phyloP scores from a whole-genome alignment of 2,797 vertebrate genomes.

The Oophaga sylvatica region DNA sequence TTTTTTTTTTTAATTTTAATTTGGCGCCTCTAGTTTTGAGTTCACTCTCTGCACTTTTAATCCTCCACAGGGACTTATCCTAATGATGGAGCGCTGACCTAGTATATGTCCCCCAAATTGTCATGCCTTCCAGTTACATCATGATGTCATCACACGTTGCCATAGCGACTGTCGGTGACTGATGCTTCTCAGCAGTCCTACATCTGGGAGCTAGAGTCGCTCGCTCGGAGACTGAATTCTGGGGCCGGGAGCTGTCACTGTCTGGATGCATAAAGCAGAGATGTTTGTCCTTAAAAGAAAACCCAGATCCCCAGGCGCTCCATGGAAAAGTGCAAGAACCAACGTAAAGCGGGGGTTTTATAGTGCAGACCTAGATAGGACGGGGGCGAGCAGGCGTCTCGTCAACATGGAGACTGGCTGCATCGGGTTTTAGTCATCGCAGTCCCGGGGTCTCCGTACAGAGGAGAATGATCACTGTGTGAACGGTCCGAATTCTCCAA shows the following conservation, averaged over 20 bases:
- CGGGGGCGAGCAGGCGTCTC: not conserved
- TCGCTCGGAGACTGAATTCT: not conserved
- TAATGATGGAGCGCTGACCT: not conserved
- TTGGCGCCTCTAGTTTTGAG: too few species aligned
- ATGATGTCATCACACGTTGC: not conserved
- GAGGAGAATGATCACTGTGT: not conserved
- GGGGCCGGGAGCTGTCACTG: not conserved
- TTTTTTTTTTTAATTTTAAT: too few species aligned
- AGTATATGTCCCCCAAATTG: not conserved
- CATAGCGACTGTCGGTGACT: not conserved
- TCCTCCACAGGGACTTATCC: not conserved
- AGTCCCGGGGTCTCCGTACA: not conserved
- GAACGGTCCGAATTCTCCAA: not conserved
- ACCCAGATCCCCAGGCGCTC: not conserved
- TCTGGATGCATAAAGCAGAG: constrained; percentile 1
- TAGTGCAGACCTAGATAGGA: not conserved
- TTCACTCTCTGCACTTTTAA: too few species aligned
- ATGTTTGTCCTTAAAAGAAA: not conserved
- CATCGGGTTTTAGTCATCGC: not conserved
- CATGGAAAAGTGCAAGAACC: not conserved
- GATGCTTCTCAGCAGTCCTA: not conserved
- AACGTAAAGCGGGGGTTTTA: not conserved
- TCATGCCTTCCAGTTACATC: constrained; percentile 15
- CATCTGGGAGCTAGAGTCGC: not conserved
- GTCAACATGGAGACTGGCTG: not conserved